Evolutionary conservation across 2,797 vertebrate genomes (phyloP), one percentile per base, ranked within the genome.

Genomic region (Decapterus maruadsi): DNA sequence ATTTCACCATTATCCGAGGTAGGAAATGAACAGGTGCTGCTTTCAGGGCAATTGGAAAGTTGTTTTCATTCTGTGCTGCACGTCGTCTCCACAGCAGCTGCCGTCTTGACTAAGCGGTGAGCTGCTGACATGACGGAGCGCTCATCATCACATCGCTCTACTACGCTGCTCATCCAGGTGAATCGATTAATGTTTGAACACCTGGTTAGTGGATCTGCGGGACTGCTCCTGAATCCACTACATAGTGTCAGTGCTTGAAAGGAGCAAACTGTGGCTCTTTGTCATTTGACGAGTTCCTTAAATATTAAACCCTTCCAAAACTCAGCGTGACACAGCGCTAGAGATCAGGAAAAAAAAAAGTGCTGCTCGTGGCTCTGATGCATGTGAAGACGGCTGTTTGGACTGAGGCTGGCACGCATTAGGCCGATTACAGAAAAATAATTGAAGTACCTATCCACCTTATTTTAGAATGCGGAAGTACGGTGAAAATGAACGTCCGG

Each of bases 161-260:
- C 48, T 45, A 16, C 4, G 9, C 16, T 1, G 2, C 14, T n/a
- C 22, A 14, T 20, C 8, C 31, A 6, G 6, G 29, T 19, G 11
- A 65, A 38, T 34, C 1, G 0, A 61, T 82, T 40, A 0, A 61
- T 58, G 48, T 70, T 82, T 70, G 46, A 70, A 54, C 29, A 38
- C 3, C n/a, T 8, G 0, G 71, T 60, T 55, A 40, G 55, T n/a
- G 31, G 8, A 1, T 31, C 54, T 14, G 19, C 20, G 29, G 12
- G 50, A 40, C 12, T 2, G 16, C 16, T 50, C 12, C 26, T 45
- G 43, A 42, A 45, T 48, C 17, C 68, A 42, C 59, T 31, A 53
- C 65, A 1, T 2, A 1, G 12, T 51, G 60, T 1, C 13, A 36
- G 48, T 11, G 50, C 9, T 14, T 9, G 5, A 26, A 29, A 13